These are phyloP conservation scores for Nothoprocta pentlandii DNA, from an alignment of 2,113 vertebrate species.

Conservation along the genomic window DNA sequence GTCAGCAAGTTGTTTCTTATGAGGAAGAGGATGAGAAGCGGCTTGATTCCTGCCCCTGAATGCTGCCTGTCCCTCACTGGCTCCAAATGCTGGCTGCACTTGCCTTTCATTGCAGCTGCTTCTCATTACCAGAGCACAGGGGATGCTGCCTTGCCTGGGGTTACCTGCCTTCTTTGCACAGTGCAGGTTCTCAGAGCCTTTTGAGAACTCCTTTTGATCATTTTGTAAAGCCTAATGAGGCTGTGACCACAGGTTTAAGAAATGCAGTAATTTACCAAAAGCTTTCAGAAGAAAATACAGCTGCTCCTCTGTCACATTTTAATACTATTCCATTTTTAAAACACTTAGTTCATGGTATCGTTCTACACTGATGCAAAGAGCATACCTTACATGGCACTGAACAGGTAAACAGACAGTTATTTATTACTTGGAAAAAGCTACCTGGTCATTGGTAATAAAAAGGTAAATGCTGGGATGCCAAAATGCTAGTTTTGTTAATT, in stretches of 20 bases:
- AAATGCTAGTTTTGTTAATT: background rate
- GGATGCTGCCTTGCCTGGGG: background rate
- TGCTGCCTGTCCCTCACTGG: background rate
- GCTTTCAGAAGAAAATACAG: background rate
- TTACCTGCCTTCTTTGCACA: background rate
- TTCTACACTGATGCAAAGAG: background rate
- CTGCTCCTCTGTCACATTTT: background rate
- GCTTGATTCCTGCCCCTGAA: background rate
- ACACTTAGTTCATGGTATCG: background rate
- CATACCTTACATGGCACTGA: background rate
- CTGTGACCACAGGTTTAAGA: background rate
- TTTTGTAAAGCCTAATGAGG: background rate
- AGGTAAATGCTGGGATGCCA: background rate
- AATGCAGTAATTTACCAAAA: background rate
- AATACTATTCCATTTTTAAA: background rate
- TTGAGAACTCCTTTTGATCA: background rate
- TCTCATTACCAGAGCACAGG: background rate
- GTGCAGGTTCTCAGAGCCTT: background rate
- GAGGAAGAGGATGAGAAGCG: background rate
- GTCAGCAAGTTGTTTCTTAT: background rate
- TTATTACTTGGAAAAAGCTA: background rate
- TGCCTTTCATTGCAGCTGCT: background rate
- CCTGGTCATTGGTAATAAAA: background rate
- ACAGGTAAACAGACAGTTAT: background rate
- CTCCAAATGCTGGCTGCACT: background rate